Evolutionary conservation across 2,113 vertebrate species (phyloP), one percentile per base, ranked within the genome.

Genomic region (Hiodon alosoides): DNA sequence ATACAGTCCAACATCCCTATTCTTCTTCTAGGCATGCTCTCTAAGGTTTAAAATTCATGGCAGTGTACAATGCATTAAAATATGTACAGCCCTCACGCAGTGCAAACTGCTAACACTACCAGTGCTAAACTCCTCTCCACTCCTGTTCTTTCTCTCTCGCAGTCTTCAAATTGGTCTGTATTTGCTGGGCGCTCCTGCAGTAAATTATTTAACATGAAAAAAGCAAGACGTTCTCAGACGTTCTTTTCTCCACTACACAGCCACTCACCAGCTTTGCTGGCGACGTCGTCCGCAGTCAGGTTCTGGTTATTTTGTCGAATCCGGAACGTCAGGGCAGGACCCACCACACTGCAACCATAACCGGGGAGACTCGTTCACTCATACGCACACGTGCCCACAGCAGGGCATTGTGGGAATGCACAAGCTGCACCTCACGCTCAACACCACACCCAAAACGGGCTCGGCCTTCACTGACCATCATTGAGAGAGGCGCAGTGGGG

Each of bases 231-330:
- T 59, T 53, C 31, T n/a, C 17, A 67, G 65, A 47, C 6, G 65
- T 7, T 2, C 11, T 50, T 11, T n/a, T 11, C 11, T 14, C 57
- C 55, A 16, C 11, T 4, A 3, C 13, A 11, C 48, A 47, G 64
- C 64, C 61, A 86, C 89, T 86, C 84, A 98, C 97, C 91, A 5
- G 96, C 93, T 81, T 88, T 91, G 53, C 83, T 79, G 4, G 94
- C 90, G 71, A 92, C 90, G 0, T 94, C 91, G 0, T 79, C 89
- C 3, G 94, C 83, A 0, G 92, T 93, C 71, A 94, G 82, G 87
- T 97, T 98, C 80, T 94, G 93, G n/a, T 90, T 81, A 78, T 96
- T 95, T 46, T 96, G 95, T 65, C 83, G 85, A 84, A 95, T 84
- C 67, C 91, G 89, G 86, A 96, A 97, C n/a, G 92, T 95, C 78